A percentile compares a stretch with the other conserved stretches of the same genome.
Conservation (phyloP, 2,797 vertebrate genomes). For the Graptemys geographica region DNA sequence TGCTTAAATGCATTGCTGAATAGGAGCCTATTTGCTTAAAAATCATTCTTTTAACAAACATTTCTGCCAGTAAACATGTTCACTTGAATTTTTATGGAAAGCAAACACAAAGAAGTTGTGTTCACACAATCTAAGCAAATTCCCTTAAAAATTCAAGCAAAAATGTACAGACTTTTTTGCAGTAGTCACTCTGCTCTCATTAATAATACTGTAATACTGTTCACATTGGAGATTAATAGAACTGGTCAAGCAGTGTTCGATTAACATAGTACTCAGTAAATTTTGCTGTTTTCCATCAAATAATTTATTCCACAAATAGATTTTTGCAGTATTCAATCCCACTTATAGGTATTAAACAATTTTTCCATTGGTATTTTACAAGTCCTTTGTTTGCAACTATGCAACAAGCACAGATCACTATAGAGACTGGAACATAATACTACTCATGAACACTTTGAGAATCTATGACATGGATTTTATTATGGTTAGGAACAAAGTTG, state of each 20-base stretch:
- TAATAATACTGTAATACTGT: neutral
- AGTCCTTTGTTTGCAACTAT: neutral
- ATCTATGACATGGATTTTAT: neutral
- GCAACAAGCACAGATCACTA: neutral
- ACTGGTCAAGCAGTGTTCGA: neutral
- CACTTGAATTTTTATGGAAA: neutral
- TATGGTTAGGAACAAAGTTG: neutral
- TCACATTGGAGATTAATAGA: neutral
- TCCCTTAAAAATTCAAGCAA: neutral
- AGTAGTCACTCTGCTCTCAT: neutral
- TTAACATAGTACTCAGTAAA: neutral
- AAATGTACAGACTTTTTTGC: neutral
- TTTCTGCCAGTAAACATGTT: neutral
- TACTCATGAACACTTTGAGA: neutral
- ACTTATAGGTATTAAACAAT: neutral
- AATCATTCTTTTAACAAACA: neutral
- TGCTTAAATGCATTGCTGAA: constrained; percentile 7
- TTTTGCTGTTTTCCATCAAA: neutral
- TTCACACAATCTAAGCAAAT: neutral
- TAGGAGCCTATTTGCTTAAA: neutral
- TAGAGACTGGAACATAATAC: neutral
- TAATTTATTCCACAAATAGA: neutral
- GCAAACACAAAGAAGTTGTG: neutral
- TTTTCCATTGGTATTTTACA: constrained; percentile 2
- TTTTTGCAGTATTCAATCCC: neutral